These are phyloP conservation scores for Monoplex corrugatus DNA, from an alignment of 2,888 invertebrate genomes.

Conservation along the genomic window DNA sequence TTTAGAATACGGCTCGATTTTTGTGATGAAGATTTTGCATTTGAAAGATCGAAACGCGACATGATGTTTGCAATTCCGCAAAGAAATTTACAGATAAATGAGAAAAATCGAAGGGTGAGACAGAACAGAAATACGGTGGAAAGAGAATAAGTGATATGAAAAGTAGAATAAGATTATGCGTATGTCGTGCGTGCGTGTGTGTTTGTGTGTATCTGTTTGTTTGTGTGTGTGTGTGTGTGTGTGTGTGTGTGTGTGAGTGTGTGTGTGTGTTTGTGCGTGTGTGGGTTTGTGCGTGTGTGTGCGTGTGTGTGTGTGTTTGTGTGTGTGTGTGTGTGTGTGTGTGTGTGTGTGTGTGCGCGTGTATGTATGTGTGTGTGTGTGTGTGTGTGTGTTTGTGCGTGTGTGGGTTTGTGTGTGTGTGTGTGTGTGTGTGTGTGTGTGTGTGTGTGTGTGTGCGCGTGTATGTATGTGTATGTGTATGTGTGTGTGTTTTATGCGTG, in stretches of 20 bases:
- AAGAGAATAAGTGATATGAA: no score
- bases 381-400: not conserved
- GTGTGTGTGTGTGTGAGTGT: not conserved
- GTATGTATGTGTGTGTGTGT: not conserved
- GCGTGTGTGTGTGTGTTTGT: not conserved
- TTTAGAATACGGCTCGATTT: no score
- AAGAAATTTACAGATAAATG: no score
- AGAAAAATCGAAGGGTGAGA: no score
- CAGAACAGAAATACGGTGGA: no score
- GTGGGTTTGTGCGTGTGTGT: not conserved
- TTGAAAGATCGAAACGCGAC: no score
- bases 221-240: not conserved
- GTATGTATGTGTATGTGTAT: not conserved
- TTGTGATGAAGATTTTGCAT: no score
- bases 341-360: not conserved
- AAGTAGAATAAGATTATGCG: no score
- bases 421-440: conserved; percentile 7
- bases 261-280: not conserved
- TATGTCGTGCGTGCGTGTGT: not conserved
- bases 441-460: not conserved
- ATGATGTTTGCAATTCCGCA: no score
- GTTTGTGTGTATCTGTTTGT: not conserved
- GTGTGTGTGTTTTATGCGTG: not conserved
- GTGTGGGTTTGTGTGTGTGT: not conserved
- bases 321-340: not conserved